Evolutionary conservation across 2,113 vertebrate genomes (phyloP).

Genomic region (Neogobius melanostomus): DNA sequence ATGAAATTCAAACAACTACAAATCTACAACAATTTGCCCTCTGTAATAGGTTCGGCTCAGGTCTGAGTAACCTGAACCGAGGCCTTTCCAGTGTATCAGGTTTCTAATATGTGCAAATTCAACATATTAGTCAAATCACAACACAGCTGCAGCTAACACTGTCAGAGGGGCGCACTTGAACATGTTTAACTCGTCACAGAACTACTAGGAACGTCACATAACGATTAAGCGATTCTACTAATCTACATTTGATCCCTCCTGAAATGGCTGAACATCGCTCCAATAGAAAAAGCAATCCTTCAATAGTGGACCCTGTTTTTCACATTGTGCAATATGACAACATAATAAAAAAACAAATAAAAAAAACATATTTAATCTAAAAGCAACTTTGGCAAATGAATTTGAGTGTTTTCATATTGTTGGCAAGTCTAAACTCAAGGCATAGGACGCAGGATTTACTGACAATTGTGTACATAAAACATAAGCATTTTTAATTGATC

Average conservation of each 20-base stretch:
- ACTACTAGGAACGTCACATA: background rate
- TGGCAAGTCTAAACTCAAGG: slow-evolving; percentile 8
- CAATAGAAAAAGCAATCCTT: background rate
- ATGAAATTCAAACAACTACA: slow-evolving; percentile 1
- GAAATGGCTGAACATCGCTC: background rate
- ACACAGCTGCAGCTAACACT: slow-evolving; percentile 2
- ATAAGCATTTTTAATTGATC: background rate
- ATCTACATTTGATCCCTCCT: background rate
- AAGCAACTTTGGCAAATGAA: slow-evolving; percentile 45
- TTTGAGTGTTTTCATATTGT: slow-evolving; percentile 6
- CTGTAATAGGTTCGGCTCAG: background rate
- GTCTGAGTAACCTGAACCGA: background rate
- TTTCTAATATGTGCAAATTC: background rate
- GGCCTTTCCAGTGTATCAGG: background rate
- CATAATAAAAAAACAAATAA: background rate
- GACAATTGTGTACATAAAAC: background rate
- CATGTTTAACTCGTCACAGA: too few species aligned
- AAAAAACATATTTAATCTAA: slow-evolving; percentile 6
- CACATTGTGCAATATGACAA: background rate
- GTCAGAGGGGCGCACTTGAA: background rate
- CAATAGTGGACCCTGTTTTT: background rate
- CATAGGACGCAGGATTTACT: background rate
- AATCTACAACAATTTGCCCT: background rate
- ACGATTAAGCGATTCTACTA: background rate
- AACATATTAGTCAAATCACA: background rate